These are phyloP conservation scores for Halcyon malimbica DNA, from an alignment of 2,113 vertebrate genomes.

Conservation along the genomic window DNA sequence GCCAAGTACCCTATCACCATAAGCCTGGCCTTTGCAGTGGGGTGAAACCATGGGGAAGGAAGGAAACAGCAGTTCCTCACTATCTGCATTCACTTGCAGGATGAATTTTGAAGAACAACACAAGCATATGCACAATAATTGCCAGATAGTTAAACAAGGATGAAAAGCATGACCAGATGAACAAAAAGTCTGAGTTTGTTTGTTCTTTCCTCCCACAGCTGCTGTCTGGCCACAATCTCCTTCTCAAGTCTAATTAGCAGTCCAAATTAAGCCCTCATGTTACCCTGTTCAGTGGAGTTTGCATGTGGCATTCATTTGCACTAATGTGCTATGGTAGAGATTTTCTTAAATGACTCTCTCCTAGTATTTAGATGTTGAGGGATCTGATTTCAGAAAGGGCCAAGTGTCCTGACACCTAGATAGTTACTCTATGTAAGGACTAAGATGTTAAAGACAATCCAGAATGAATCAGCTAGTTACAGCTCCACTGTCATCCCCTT, in stretches of 20 bases:
- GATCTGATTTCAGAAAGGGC: neutral
- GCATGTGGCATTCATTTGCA: neutral
- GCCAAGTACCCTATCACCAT: neutral
- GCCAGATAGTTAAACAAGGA: neutral
- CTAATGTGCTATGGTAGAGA: neutral
- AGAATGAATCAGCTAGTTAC: neutral
- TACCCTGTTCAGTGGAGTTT: neutral
- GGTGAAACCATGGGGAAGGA: neutral
- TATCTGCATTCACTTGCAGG: neutral
- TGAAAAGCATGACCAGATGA: constrained; percentile 1
- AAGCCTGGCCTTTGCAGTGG: neutral
- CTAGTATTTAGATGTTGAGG: neutral
- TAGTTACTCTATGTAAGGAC: neutral
- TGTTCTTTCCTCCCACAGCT: constrained; percentile 17
- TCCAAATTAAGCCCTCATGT: neutral
- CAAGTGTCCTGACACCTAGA: neutral
- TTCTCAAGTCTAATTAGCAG: constrained; percentile 37
- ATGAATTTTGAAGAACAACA: neutral
- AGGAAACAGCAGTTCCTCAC: neutral
- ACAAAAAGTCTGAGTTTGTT: neutral
- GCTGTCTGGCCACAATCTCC: neutral
- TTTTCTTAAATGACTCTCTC: neutral
- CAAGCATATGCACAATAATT: neutral
- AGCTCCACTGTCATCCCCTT: neutral
- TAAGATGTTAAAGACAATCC: neutral